These are phyloP conservation scores for Pocillopora verrucosa DNA, from an alignment of 64 coral and sea anemone genomes.

Conservation along the genomic window DNA sequence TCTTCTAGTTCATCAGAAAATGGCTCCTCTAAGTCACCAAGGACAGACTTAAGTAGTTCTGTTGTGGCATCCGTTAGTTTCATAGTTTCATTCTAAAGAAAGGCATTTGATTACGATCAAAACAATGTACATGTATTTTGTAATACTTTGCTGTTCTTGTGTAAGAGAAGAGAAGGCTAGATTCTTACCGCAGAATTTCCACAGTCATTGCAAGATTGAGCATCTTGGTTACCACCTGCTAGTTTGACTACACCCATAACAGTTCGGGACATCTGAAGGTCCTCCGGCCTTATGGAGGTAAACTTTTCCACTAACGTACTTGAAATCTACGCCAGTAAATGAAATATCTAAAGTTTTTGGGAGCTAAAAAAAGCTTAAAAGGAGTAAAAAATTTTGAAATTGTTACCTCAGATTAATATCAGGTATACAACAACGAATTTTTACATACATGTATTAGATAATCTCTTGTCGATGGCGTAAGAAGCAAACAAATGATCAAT, in stretches of 20 bases:
- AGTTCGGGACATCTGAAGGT: not conserved
- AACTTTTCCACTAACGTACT: not conserved
- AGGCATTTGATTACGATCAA: not conserved
- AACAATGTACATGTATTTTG: too few species aligned
- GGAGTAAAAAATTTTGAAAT: not conserved
- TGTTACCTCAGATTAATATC: not conserved
- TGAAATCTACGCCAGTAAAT: not conserved
- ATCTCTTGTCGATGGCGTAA: not conserved
- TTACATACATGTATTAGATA: not conserved
- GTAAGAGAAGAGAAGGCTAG: too few species aligned
- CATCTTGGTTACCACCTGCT: not conserved
- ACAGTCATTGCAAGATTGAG: not conserved
- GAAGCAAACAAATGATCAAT: too few species aligned
- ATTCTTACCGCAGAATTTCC: not conserved
- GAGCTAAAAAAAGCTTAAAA: not conserved
- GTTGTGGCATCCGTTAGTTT: not conserved
- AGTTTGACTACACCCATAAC: not conserved
- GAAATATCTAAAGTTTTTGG: not conserved
- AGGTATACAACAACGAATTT: not conserved
- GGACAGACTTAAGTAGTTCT: not conserved
- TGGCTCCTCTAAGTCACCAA: not conserved
- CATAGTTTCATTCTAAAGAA: not conserved
- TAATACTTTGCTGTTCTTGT: too few species aligned
- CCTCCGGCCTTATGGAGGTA: not conserved
- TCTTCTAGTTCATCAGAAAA: conserved; percentile 16